Conservation (phyloP, 2,113 vertebrate species). For the Hyla sarda region DNA sequence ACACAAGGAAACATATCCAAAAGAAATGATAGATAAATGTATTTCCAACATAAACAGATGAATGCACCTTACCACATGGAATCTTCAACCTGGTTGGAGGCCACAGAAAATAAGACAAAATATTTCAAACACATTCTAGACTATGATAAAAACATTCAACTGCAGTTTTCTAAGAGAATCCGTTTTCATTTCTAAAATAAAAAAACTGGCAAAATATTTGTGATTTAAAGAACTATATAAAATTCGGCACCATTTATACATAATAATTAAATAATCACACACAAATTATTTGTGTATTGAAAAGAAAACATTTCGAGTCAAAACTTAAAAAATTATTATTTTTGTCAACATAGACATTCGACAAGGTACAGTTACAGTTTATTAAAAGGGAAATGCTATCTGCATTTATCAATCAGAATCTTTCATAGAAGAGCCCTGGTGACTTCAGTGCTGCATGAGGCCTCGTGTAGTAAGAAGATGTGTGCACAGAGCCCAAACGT, state of each 20-base stretch:
- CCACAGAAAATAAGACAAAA: not conserved
- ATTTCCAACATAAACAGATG: not conserved
- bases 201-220: not conserved
- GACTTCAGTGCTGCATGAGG: too few species aligned
- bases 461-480: too few species aligned
- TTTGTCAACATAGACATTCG: too few species aligned
- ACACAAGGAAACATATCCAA: not conserved
- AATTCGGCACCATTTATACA: not conserved
- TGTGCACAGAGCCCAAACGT: too few species aligned
- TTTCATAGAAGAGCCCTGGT: too few species aligned
- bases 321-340: not conserved
- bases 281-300: not conserved
- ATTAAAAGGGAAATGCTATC: too few species aligned
- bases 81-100: not conserved
- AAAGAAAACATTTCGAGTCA: not conserved
- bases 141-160: not conserved
- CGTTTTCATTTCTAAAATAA: not conserved
- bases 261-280: too few species aligned
- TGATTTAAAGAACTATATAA: not conserved
- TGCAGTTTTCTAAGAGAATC: slow-evolving; percentile 11
- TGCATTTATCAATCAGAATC: too few species aligned
- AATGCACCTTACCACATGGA: not conserved
- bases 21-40: not conserved
- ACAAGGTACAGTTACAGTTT: too few species aligned
- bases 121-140: not conserved